Percentiles rank a stretch among this genome's conserved stretches.
Evolutionary conservation across 2,888 invertebrate genomes (phyloP).

Genomic region (Zelleria hepariella): DNA sequence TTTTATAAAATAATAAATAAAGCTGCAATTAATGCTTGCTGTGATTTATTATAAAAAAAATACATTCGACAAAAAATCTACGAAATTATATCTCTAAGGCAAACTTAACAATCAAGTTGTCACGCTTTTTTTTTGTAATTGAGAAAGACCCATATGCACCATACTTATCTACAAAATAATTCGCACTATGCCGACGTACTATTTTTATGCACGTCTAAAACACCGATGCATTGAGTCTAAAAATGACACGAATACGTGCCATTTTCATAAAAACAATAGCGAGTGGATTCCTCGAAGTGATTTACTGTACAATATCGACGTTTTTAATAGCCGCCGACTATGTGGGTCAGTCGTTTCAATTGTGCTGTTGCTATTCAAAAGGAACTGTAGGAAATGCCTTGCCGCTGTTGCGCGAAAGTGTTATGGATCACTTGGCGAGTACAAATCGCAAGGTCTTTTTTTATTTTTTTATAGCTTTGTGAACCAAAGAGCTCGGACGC

Average conservation of each 20-base stretch:
- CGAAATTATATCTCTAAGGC: too few species aligned
- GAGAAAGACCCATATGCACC: too few species aligned
- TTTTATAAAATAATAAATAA: too few species aligned
- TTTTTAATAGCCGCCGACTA: neutral
- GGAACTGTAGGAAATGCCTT: neutral
- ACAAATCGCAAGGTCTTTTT: neutral
- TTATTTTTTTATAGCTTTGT: too few species aligned
- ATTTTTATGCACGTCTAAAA: neutral
- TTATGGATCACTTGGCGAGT: neutral
- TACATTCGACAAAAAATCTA: too few species aligned
- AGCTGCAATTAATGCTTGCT: too few species aligned
- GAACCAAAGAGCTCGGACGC: too few species aligned
- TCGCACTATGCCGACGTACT: neutral
- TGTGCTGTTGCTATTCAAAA: neutral
- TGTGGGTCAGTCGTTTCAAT: conserved; percentile 3
- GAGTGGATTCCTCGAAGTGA: neutral
- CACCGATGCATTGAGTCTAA: neutral
- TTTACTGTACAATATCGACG: neutral
- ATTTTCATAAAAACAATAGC: neutral
- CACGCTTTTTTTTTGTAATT: too few species aligned
- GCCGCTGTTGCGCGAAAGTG: neutral
- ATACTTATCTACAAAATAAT: neutral
- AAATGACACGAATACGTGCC: neutral
- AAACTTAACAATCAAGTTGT: too few species aligned
- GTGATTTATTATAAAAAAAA: too few species aligned